Percentiles rank a stretch among this genome's conserved stretches.
Conservation (phyloP, 2,888 invertebrate species). For the Noctua comes region DNA sequence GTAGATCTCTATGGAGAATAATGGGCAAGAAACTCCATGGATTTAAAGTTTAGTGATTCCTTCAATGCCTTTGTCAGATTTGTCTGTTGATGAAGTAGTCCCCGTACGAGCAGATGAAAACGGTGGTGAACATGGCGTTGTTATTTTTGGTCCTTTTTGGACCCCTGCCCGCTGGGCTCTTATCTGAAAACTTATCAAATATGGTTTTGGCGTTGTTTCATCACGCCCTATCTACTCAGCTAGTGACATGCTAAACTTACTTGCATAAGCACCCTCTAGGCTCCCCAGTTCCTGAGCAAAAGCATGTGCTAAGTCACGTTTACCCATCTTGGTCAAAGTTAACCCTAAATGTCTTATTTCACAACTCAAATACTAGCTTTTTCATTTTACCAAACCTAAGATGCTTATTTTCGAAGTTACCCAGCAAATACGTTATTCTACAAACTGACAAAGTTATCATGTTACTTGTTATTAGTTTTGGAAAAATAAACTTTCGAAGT, state of each 20-base stretch:
- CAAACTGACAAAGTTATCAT: slow-evolving; percentile 23
- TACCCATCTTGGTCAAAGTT: background rate
- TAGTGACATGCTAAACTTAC: background rate
- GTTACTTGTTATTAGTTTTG: slow-evolving; percentile 25
- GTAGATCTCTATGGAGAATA: no score
- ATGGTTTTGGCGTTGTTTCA: background rate
- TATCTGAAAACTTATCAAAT: background rate
- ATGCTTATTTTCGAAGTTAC: background rate
- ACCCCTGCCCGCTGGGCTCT: no score
- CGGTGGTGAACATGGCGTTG: background rate
- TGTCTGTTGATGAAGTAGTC: background rate
- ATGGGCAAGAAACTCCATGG: no score
- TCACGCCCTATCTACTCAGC: background rate
- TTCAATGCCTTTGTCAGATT: background rate
- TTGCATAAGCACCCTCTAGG: background rate
- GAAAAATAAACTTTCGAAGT: background rate
- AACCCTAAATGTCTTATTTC: background rate
- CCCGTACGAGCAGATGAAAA: background rate
- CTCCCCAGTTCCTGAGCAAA: background rate
- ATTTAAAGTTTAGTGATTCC: background rate
- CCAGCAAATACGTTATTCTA: background rate
- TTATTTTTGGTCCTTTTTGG: background rate
- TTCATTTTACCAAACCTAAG: background rate
- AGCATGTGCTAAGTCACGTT: background rate
- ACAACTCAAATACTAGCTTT: background rate